Percentiles rank a stretch among this genome's conserved stretches.
Evolutionary conservation across 2,113 vertebrate species (phyloP).

Genomic region (Scophthalmus maximus): DNA sequence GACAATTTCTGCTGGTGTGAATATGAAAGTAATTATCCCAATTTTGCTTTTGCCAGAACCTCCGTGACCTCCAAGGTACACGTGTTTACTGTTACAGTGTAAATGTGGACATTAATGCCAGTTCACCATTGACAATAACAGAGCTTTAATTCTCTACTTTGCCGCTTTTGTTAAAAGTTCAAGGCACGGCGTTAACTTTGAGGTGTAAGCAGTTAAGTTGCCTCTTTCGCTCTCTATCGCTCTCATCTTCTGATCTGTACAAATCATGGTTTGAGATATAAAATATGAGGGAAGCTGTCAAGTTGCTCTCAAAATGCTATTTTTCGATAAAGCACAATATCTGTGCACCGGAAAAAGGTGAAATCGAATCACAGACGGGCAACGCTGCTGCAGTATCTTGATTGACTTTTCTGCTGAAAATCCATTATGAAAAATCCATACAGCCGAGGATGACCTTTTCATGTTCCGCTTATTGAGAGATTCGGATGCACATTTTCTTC

Average conservation of each 20-base stretch:
- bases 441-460: constrained; percentile 66
- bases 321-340: no score
- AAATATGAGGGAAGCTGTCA: not conserved
- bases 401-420: constrained; percentile 57
- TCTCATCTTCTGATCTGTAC: constrained; percentile 13
- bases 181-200: not conserved
- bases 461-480: constrained; percentile 49
- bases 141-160: not conserved
- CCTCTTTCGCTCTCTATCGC: not conserved
- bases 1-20: constrained; percentile 32
- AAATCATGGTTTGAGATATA: constrained; percentile 5
- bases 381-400: constrained; percentile 20
- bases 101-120: not conserved
- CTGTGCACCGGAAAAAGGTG: not conserved
- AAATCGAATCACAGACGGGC: constrained; percentile 3
- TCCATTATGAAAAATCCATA: constrained; percentile 73
- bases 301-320: no score
- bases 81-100: not conserved
- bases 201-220: not conserved
- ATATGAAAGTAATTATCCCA: constrained; percentile 45
- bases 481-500: constrained; percentile 36
- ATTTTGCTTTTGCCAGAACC: constrained; percentile 2
- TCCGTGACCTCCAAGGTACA: constrained; percentile 22
- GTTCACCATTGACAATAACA: not conserved
- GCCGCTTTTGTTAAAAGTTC: not conserved